These are phyloP conservation scores for Coleophora flavipennella DNA, from an alignment of 2,888 invertebrate species.

Conservation along the genomic window DNA sequence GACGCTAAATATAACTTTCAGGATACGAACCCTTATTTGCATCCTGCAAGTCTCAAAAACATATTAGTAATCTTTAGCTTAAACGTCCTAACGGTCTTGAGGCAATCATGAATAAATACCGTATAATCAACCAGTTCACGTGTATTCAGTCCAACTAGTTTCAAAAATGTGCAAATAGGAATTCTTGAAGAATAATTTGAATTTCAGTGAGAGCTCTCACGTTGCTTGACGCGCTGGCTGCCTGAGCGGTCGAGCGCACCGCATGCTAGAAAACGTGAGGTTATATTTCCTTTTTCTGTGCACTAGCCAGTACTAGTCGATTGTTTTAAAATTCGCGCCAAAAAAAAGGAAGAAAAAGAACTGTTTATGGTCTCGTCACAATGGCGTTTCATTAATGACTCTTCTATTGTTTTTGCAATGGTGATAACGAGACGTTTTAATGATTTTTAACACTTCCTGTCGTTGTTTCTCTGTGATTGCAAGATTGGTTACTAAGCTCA, in stretches of 20 bases:
- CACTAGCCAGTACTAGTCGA: slow-evolving; percentile 25
- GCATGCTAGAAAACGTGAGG: slow-evolving; percentile 49
- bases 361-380: slow-evolving; percentile 36
- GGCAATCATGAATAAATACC: slow-evolving; percentile 27
- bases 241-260: slow-evolving; percentile 9
- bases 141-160: slow-evolving; percentile 13
- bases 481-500: slow-evolving; percentile 18
- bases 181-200: slow-evolving; percentile 32
- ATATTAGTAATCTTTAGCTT: slow-evolving; percentile 25
- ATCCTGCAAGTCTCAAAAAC: slow-evolving; percentile 11
- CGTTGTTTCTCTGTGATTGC: slow-evolving; percentile 30
- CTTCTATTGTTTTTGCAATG: slow-evolving; percentile 53
- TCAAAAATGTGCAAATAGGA: slow-evolving; percentile 30
- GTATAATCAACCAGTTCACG: slow-evolving; percentile 25
- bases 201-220: slow-evolving; percentile 41
- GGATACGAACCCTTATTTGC: too few species aligned
- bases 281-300: slow-evolving; percentile 28
- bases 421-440: slow-evolving; percentile 39
- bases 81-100: slow-evolving; percentile 22
- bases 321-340: slow-evolving; percentile 28
- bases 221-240: slow-evolving; percentile 18
- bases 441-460: slow-evolving; percentile 51
- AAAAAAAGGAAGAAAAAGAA: slow-evolving; percentile 37
- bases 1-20: too few species aligned
- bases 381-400: slow-evolving; percentile 49